Evolutionary conservation across 1,140 invertebrate genomes (phyloP), one percentile per base, ranked within the genome.

Genomic region (Ganaspis sp.): DNA sequence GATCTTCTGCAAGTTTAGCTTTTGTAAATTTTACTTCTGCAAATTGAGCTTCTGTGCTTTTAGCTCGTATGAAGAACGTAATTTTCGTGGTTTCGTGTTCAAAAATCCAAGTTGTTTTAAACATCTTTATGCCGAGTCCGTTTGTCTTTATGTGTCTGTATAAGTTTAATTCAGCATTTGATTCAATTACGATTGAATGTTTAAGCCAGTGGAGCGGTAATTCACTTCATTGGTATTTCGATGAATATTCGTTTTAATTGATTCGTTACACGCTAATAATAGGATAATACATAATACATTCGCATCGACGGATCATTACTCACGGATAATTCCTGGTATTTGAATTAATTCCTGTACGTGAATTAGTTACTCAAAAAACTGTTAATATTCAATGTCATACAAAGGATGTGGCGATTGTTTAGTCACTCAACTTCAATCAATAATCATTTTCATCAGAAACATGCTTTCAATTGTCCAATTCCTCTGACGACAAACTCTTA

Each of bases 191-290:
- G 54, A 58, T 26, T 58, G 21, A 23, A 58, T 58, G 54, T 23
- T 58, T 26, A 58, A 58, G 23, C 12, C 54, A 58, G 54, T 58
- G 54, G 26, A 58, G 54, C 54, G 54, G 54, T 58, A 26, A 58
- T 26, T 58, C 54, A 29, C 11, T 58, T 58, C 54, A 58, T 58
- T 58, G 54, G 12, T 26, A 58, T 58, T 58, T 58, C 54, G 11
- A 26, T 58, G 54, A 58, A 58, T 58, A 58, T 58, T 58, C 21
- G 54, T 58, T 58, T 58, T 58, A 58, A 58, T 58, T 58, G 21
- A 26, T 58, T 26, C 54, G 54, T 58, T 58, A 58, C 54, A 58
- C 23, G 54, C 23, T 29, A 58, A 58, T 58, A 58, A 58, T 58
- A 58, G 54, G 54, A 58, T 58, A 58, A 15, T 29, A 26, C 23